Evolutionary conservation across 1,140 invertebrate genomes (phyloP), one percentile per base, ranked within the genome.

Genomic region (Phymorhynchus buccinoides): DNA sequence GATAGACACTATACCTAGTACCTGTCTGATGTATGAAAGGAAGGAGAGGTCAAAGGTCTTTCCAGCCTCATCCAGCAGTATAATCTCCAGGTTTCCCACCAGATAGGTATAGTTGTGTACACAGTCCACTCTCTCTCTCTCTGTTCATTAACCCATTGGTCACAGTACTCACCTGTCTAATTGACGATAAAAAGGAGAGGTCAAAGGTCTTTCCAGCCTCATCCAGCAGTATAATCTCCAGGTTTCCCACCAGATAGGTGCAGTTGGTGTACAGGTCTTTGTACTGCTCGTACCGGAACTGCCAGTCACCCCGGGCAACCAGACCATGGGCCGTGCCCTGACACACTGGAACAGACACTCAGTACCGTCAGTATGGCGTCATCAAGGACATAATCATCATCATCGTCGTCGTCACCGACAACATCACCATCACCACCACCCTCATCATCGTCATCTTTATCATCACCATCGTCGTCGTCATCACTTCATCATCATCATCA

Each of bases 241-340:
- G 94, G 93, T 99, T 99, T n/a, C 98, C 98, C 92, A 99, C 97
- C 52, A 99, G 97, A 93, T 99, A 98, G 22, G 98, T 99, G 94
- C 98, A 99, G 94, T 99, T 99, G 73, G 96, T 97, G 94, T 98
- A 99, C 84, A 97, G 95, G 92, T 98, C 96, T 89, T 96, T 96
- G 89, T 98, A 95, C 93, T 97, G 97, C 80, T 97, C 94, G 94
- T 98, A 98, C 93, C 99, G 97, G 89, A 97, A 97, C n/a, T 96
- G 95, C 77, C 87, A 96, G 95, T 93, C 97, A 97, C 86, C 90
- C n/a, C 81, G 83, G 9, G 84, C 56, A n/a, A 85, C 84, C 42
- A 91, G 81, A 1, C 90, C 91, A 22, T 89, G 83, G n/a, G 52
- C 84, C 14, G 92, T 91, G 9, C 93, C 93, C 1, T 84, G 84